phyloP scores from a whole-genome alignment of 1,140 invertebrate genomes.

The Diorhabda elongata region DNA sequence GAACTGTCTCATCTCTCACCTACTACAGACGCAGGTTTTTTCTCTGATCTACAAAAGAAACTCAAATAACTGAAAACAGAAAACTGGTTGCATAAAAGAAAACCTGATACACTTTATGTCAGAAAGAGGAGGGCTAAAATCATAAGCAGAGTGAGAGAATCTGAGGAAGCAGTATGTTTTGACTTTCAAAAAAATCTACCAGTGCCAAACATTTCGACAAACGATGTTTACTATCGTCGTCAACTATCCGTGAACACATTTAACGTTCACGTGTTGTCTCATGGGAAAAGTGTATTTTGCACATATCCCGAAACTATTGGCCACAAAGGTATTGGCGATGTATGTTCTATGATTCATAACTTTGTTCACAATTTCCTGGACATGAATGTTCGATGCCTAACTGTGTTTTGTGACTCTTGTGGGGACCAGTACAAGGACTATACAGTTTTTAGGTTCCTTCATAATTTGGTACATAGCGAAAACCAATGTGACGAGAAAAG shows the following conservation, averaged over 20 bases:
- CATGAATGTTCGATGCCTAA: conserved; percentile 21
- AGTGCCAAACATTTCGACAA: conserved; percentile 33
- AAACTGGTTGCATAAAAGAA: not conserved
- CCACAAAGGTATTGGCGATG: conserved; percentile 34
- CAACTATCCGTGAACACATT: conserved; percentile 33
- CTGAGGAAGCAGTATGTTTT: conserved; percentile 29
- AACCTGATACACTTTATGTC: conserved; percentile 23
- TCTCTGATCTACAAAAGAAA: not conserved
- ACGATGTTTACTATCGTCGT: conserved; percentile 37
- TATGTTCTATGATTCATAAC: conserved; percentile 33
- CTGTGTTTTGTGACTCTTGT: conserved; percentile 37
- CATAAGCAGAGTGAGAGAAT: conserved; percentile 10
- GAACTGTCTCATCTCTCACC: not conserved
- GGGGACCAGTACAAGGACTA: conserved; percentile 35
- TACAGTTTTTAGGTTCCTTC: not conserved
- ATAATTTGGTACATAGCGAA: no score
- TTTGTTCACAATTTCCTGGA: conserved; percentile 30
- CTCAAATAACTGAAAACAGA: not conserved
- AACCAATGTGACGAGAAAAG: no score
- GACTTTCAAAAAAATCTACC: conserved; percentile 33
- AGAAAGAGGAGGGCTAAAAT: conserved; percentile 25
- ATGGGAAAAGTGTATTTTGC: conserved; percentile 27
- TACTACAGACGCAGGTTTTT: not conserved
- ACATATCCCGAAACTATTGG: conserved; percentile 28
- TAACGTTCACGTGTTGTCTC: conserved; percentile 32